Percentiles rank a stretch among this genome's conserved stretches.
Evolutionary conservation across 1,140 invertebrate species (phyloP).

Genomic region (Drosophila punjabiensis): DNA sequence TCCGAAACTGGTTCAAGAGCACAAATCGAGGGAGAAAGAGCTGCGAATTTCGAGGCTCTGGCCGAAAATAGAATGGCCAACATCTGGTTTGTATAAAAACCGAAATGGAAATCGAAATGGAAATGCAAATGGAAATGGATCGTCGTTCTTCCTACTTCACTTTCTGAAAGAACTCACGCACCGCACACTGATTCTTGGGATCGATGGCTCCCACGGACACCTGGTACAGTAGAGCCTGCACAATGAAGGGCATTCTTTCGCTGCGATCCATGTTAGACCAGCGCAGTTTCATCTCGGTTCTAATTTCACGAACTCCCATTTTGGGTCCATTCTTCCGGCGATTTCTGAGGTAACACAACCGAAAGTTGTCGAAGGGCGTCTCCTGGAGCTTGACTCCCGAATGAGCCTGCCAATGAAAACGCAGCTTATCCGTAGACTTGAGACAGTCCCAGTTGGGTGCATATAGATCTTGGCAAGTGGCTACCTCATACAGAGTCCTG

Average conservation of each 20-base stretch:
- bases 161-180: constrained; percentile 48
- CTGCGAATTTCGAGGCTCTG: constrained; percentile 51
- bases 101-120: constrained; percentile 11
- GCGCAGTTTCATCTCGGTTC: not conserved
- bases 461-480: no score
- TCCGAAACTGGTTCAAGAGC: constrained; percentile 64
- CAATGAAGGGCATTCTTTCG: constrained; percentile 56
- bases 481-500: constrained; percentile 15
- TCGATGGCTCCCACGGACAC: constrained; percentile 46
- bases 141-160: constrained; percentile 21
- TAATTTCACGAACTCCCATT: not conserved
- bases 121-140: constrained; percentile 54
- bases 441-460: constrained; percentile 23
- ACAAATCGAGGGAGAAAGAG: constrained; percentile 31
- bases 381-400: constrained; percentile 30
- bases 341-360: constrained; percentile 3
- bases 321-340: not conserved
- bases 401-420: constrained; percentile 55
- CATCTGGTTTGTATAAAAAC: constrained; percentile 75
- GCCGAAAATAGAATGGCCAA: constrained; percentile 61
- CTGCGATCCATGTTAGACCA: constrained; percentile 32
- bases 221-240: constrained; percentile 64
- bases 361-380: constrained; percentile 62
- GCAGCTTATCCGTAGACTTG: constrained; percentile 30
- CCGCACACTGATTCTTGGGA: constrained; percentile 51